Percentiles rank a stretch among this genome's conserved stretches.
Evolutionary conservation across 2,113 vertebrate genomes (phyloP).

Genomic region (Gymnogyps californianus): DNA sequence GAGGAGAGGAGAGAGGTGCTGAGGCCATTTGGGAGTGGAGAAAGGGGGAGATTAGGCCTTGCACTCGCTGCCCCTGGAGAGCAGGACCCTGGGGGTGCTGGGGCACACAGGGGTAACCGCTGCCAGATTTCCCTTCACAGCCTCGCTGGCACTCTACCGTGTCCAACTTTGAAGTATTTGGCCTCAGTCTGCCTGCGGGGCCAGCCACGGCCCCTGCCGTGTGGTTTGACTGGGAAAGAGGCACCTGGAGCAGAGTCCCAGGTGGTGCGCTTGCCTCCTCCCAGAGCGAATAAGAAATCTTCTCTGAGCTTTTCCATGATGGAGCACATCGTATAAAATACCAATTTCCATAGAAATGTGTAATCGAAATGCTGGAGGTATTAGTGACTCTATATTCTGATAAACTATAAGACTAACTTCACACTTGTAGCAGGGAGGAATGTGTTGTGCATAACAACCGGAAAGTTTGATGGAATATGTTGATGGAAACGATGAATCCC

Average conservation of each 20-base stretch:
- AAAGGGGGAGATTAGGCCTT: background rate
- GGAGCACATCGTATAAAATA: background rate
- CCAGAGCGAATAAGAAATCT: background rate
- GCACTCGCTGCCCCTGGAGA: background rate
- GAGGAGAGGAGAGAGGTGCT: background rate
- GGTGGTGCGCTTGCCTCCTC: background rate
- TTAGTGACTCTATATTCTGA: background rate
- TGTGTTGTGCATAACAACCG: background rate
- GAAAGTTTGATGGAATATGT: background rate
- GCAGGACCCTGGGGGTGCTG: background rate
- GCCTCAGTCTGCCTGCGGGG: background rate
- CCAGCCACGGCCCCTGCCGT: rapidly evolving
- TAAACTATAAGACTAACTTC: background rate
- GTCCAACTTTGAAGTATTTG: background rate
- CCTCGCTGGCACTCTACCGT: rapidly evolving
- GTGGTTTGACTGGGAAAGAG: background rate
- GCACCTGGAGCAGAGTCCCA: background rate
- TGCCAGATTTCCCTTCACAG: background rate
- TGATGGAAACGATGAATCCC: background rate
- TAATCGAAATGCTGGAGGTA: background rate
- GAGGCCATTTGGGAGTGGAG: background rate
- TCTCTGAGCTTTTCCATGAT: background rate
- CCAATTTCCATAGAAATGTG: background rate
- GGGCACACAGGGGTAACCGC: rapidly evolving
- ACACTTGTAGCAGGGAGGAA: background rate